Base-by-base conservation (phyloP, 2,888 invertebrate species). In the Zootermopsis nevadensis region DNA sequence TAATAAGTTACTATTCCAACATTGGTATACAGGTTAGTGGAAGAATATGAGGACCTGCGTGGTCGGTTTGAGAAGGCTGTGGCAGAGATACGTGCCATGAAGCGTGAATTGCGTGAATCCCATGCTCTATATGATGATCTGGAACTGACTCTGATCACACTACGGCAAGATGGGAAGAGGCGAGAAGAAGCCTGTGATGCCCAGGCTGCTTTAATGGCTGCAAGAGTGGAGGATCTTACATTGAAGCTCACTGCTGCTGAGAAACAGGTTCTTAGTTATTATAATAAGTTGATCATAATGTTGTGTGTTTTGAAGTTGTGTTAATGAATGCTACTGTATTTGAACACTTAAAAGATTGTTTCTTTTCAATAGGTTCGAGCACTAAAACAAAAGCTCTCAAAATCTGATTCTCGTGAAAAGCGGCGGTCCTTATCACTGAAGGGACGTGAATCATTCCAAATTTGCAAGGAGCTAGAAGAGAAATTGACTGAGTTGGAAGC, bases 381-480 rank as follows among this genome's bases (percentile, higher is more conserved):
- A 3, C 88, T 96, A 33, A 96, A 96, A 89, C 95, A 95, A 87
- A 97, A 96, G 89, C 90, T 96, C 84, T 93, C 94, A 85, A 95
- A 95, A 88, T 92, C 94, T 0, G 96, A 96, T 87, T 93, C 93
- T 0, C 91, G 94, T 86, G 95, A 95, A 87, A 95, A 96, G 86
- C 91, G 97, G 85, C 91, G 97, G 85, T 96, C 96, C 60, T 90
- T 96, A 33, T 96, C 96, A 0, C 90, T 97, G 72, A 97, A 97
- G 89, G 96, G 96, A 12, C 92, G 95, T 86, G 96, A 96, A 88
- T 95, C 95, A 48, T 92, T 96, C 86, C 94, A 94, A 15, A 92
- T 96, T 76, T 94, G 95, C 24, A 96, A 95, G 88, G 96, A 96
- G 89, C 93, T 97, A 30, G 97, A 97, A 89, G 95, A 95, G 85